These are phyloP conservation scores for Koerneria pararmatus DNA, from an alignment of 2,888 invertebrate species.

Conservation along the genomic window DNA sequence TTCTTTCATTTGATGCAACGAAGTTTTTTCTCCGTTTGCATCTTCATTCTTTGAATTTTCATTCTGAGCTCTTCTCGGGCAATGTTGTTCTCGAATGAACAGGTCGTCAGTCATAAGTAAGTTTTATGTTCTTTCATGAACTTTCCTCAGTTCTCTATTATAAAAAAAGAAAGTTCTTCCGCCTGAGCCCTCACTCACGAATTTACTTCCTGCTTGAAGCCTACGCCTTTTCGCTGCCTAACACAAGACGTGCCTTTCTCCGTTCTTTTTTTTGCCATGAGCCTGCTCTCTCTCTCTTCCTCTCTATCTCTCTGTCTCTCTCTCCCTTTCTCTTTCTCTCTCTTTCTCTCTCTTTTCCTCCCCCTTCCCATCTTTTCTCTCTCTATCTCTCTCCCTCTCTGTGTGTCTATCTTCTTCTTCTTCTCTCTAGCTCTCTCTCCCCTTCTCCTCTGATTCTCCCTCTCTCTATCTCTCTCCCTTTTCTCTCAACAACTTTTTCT, in stretches of 20 bases:
- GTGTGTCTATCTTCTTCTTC: neutral
- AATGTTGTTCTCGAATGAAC: too few relatives aligned
- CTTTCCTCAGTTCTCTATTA: too few relatives aligned
- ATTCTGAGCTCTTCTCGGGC: too few relatives aligned
- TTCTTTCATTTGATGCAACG: too few relatives aligned
- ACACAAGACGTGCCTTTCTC: neutral
- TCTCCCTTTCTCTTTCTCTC: slow-evolving; percentile 4
- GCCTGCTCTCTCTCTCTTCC: neutral
- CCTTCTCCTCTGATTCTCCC: neutral
- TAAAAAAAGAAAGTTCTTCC: too few relatives aligned
- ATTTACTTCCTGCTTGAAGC: too few relatives aligned
- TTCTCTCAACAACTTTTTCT: neutral
- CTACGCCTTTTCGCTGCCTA: too few relatives aligned
- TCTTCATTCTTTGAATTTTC: too few relatives aligned
- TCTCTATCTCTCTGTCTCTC: neutral
- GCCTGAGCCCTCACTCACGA: too few relatives aligned
- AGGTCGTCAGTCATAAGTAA: too few relatives aligned
- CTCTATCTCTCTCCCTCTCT: neutral
- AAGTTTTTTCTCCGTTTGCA: too few relatives aligned
- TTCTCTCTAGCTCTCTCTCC: neutral
- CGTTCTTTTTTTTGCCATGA: neutral
- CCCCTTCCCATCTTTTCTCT: neutral
- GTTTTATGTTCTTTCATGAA: too few relatives aligned
- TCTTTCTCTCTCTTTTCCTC: neutral
- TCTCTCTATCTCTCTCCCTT: slow-evolving; percentile 5